phyloP scores from a whole-genome alignment of 1,140 invertebrate genomes.

The Bombyx mandarina region DNA sequence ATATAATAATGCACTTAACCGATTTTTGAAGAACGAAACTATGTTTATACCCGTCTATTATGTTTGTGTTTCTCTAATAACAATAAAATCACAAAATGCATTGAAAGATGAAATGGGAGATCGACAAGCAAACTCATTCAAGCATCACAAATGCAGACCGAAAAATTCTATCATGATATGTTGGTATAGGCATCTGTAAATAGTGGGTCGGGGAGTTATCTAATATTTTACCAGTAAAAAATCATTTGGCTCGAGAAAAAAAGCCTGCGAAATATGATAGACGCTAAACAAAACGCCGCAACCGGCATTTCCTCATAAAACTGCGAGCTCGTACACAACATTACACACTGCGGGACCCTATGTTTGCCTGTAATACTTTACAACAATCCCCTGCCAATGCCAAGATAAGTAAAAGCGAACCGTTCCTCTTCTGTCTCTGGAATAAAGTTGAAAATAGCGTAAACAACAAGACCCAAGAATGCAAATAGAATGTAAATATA shows the following conservation, averaged over 20 bases:
- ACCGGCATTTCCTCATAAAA: constrained; percentile 31
- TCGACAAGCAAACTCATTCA: too few relatives aligned
- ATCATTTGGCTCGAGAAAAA: constrained; percentile 6
- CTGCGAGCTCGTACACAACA: constrained; percentile 32
- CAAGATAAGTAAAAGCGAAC: constrained; percentile 14
- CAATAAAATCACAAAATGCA: too few relatives aligned
- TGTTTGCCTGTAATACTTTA: constrained; percentile 40
- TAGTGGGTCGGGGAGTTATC: background rate
- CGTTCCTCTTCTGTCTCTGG: constrained; percentile 13
- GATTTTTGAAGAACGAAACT: too few relatives aligned
- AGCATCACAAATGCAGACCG: too few relatives aligned
- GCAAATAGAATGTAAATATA: constrained; percentile 24
- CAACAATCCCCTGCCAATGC: constrained; percentile 25
- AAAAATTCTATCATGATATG: too few relatives aligned
- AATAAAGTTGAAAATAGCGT: constrained; percentile 28
- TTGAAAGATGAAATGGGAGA: too few relatives aligned
- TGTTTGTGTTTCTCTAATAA: too few relatives aligned
- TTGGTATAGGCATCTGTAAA: background rate
- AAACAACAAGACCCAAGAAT: constrained; percentile 11
- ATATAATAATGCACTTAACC: too few relatives aligned
- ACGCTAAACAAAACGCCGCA: constrained; percentile 18
- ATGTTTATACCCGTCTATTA: too few relatives aligned
- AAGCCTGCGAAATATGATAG: constrained; percentile 12
- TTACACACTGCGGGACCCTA: constrained; percentile 35
- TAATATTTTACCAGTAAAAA: constrained; percentile 8